Conservation (phyloP, 2,888 invertebrate genomes). For the Caenorhabditis afra region DNA sequence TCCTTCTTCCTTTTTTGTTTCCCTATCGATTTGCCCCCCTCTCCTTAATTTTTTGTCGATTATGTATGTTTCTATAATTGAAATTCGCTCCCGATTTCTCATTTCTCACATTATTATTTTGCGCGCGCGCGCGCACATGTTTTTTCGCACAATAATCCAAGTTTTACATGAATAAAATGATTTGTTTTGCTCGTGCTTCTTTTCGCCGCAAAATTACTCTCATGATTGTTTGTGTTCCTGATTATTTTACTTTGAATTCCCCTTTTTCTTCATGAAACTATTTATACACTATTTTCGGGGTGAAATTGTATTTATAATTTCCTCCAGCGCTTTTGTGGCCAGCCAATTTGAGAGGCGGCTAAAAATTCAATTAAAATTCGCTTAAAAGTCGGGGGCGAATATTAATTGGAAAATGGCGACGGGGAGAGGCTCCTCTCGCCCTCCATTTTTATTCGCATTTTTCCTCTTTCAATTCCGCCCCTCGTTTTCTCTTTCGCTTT, state of each 20-base stretch:
- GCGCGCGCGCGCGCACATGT: no score
- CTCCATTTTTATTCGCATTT: not conserved
- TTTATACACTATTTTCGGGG: no score
- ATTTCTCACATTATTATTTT: no score
- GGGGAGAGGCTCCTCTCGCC: not conserved
- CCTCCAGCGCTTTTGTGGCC: no score
- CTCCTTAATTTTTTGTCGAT: not conserved
- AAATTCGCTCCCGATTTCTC: no score
- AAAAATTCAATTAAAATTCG: conserved; percentile 16
- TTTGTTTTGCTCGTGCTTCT: not conserved
- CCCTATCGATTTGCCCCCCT: not conserved
- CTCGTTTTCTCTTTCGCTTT: no score
- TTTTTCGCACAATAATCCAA: not conserved
- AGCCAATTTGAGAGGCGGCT: no score
- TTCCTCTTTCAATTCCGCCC: not conserved
- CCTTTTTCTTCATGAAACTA: no score
- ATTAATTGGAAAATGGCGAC: conserved; percentile 1
- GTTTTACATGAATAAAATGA: not conserved
- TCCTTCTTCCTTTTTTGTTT: not conserved
- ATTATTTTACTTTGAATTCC: no score
- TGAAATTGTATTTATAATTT: no score
- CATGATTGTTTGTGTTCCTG: no score
- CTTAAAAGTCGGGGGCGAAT: not conserved
- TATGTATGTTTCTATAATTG: no score
- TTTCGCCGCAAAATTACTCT: not conserved